These are phyloP conservation scores for Ischnura elegans DNA, from an alignment of 2,888 invertebrate species.

Conservation along the genomic window DNA sequence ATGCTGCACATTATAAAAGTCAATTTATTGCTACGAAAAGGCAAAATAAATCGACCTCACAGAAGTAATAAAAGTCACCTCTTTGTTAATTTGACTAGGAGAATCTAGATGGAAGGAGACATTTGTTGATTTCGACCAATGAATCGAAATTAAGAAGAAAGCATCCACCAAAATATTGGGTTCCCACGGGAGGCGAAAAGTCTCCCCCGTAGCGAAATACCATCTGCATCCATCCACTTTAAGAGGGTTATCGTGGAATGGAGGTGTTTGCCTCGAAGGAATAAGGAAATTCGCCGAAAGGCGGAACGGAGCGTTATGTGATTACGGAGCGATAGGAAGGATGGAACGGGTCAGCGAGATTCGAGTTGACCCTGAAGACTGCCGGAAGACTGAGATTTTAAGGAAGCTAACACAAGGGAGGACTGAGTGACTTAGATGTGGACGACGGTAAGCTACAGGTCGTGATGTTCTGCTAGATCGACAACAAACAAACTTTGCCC, in stretches of 20 bases:
- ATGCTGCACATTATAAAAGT: no score
- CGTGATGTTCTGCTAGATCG: background rate
- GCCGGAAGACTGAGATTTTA: background rate
- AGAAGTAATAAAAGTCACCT: no score
- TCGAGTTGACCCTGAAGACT: background rate
- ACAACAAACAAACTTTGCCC: background rate
- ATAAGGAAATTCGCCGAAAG: background rate
- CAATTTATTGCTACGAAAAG: no score
- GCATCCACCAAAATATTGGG: no score
- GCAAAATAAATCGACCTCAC: no score
- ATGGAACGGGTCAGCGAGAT: background rate
- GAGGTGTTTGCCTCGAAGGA: background rate
- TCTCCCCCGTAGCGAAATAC: no score
- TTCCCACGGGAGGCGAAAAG: no score
- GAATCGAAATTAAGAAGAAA: no score
- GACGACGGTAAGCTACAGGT: background rate
- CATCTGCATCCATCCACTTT: no score
- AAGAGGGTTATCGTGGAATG: background rate
- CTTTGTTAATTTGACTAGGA: no score
- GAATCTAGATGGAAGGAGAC: no score
- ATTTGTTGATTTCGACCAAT: no score
- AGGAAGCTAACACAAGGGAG: background rate
- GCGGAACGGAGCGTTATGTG: slow-evolving; percentile 31
- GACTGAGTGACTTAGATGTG: background rate
- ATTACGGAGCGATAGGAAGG: background rate